Conservation (phyloP, 2,113 vertebrate species). For the Trematomus loennbergii region DNA sequence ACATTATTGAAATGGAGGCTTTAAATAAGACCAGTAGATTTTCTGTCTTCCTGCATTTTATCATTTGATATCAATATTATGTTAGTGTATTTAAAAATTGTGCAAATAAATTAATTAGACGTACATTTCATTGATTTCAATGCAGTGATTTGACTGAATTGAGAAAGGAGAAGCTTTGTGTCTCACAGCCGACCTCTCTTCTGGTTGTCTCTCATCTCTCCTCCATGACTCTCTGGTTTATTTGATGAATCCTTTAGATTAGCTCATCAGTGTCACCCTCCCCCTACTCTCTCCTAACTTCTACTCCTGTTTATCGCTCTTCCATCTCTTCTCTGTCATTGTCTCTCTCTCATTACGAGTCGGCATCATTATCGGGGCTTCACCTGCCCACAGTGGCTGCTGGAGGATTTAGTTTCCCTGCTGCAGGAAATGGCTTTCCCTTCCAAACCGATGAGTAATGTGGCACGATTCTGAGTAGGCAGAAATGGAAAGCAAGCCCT, state of each 20-base stretch:
- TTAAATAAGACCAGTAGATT: no score
- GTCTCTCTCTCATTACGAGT: conserved; percentile 15
- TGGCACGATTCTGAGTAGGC: conserved; percentile 34
- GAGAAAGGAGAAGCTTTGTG: neutral
- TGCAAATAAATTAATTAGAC: no score
- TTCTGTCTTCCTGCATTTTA: no score
- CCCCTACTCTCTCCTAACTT: neutral
- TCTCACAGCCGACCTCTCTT: conserved; percentile 26
- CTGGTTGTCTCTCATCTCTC: conserved; percentile 29
- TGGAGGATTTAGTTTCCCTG: neutral
- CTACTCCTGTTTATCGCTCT: conserved; percentile 17
- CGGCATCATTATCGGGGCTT: conserved; percentile 15
- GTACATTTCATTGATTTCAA: neutral
- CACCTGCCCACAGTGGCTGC: conserved; percentile 17
- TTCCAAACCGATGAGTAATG: conserved; percentile 50
- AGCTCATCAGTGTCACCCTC: neutral
- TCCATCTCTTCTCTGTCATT: conserved; percentile 18
- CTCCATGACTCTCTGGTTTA: conserved; percentile 16
- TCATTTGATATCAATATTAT: no score
- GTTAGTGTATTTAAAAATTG: no score
- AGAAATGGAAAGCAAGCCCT: conserved; percentile 20
- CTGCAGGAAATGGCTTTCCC: neutral
- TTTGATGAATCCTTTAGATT: conserved; percentile 42
- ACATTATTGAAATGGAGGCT: no score
- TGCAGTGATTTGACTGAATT: conserved; percentile 4